Evolutionary conservation across 2,888 invertebrate species (phyloP).

Genomic region (Callimorpha dominula): DNA sequence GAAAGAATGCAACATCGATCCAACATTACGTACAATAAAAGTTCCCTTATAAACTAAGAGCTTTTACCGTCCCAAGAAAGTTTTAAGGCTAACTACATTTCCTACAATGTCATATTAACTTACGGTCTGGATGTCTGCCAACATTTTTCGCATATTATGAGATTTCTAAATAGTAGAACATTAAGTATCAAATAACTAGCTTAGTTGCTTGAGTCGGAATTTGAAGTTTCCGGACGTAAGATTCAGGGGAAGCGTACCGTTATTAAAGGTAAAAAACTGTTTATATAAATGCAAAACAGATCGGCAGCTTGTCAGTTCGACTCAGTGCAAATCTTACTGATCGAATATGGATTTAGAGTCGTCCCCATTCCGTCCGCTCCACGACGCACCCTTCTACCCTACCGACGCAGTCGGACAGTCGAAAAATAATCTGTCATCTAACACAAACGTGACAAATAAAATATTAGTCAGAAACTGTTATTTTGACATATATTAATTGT

Average conservation of each 20-base stretch:
- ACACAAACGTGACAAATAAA: slow-evolving; percentile 59
- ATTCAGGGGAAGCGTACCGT: slow-evolving; percentile 61
- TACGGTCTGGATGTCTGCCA: slow-evolving; percentile 40
- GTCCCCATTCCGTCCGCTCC: slow-evolving; percentile 75
- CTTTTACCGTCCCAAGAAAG: slow-evolving; percentile 25
- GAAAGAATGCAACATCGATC: slow-evolving; percentile 15
- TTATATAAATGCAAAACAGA: slow-evolving; percentile 87
- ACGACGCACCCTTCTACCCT: slow-evolving; percentile 73
- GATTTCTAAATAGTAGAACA: slow-evolving; percentile 33
- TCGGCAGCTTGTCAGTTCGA: slow-evolving; percentile 85
- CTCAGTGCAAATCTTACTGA: slow-evolving; percentile 83
- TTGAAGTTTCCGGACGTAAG: slow-evolving; percentile 45
- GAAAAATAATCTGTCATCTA: slow-evolving; percentile 77
- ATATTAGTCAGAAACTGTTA: slow-evolving; percentile 47
- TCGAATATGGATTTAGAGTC: slow-evolving; percentile 86
- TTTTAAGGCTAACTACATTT: slow-evolving; percentile 38
- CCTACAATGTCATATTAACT: slow-evolving; percentile 36
- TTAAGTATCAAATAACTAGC: slow-evolving; percentile 24
- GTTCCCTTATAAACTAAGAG: slow-evolving; percentile 22
- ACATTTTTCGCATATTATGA: slow-evolving; percentile 33
- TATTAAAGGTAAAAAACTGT: slow-evolving; percentile 82
- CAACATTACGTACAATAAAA: slow-evolving; percentile 15
- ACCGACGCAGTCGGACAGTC: slow-evolving; percentile 80
- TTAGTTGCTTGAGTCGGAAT: slow-evolving; percentile 15
- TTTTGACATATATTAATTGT: slow-evolving; percentile 25